Conservation (phyloP, 2,888 invertebrate genomes). For the Boloria selene region DNA sequence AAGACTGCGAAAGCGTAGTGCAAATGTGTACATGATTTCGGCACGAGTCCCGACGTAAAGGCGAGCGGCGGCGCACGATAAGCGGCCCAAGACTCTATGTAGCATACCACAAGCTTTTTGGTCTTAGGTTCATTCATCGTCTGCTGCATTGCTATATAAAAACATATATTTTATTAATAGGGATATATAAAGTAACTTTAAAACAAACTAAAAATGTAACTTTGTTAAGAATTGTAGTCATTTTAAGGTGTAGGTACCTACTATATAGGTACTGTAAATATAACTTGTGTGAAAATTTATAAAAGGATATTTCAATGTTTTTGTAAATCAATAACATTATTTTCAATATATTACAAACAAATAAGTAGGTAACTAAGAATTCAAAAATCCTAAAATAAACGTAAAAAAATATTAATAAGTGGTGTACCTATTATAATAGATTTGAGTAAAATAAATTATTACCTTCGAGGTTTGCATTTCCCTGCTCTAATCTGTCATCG, state of each 20-base stretch:
- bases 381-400: too few species aligned
- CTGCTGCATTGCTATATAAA: slow-evolving; percentile 45
- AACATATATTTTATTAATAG: too few species aligned
- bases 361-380: too few species aligned
- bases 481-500: slow-evolving; percentile 68
- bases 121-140: slow-evolving; percentile 53
- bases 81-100: slow-evolving; percentile 85
- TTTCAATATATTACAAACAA: too few species aligned
- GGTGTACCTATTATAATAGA: not conserved
- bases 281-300: not conserved
- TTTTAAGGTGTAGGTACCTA: too few species aligned
- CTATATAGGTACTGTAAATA: too few species aligned
- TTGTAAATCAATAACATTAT: too few species aligned
- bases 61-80: slow-evolving; percentile 86
- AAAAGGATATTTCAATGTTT: not conserved
- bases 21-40: slow-evolving; percentile 87
- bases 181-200: too few species aligned
- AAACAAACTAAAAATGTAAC: too few species aligned
- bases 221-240: too few species aligned
- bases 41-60: slow-evolving; percentile 84
- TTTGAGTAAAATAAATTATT: not conserved
- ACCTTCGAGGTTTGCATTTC: slow-evolving; percentile 77
- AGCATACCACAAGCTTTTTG: slow-evolving; percentile 84
- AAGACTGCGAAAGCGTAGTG: slow-evolving; percentile 88
- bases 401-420: not conserved